Conservation (phyloP, 2,888 invertebrate species). For the Acrocyrtus sp. region DNA sequence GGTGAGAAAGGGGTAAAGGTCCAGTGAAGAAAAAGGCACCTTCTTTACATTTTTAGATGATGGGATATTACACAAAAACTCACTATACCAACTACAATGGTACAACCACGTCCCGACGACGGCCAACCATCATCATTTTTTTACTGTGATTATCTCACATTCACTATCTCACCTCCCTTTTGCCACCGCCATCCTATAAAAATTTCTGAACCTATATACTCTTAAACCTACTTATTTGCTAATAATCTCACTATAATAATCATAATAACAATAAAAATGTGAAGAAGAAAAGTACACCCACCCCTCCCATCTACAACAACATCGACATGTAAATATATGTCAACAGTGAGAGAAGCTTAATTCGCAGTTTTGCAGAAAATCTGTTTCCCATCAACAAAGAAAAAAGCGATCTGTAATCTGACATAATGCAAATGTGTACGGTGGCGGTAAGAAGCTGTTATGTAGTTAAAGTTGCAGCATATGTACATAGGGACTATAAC, state of each 20-base stretch:
- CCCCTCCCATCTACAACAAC: neutral
- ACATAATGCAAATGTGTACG: too few relatives aligned
- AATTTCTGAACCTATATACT: neutral
- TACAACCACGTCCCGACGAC: conserved; percentile 52
- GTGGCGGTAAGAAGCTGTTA: too few relatives aligned
- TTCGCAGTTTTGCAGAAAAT: conserved; percentile 21
- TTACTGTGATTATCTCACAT: conserved; percentile 42
- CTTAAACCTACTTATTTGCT: conserved; percentile 1
- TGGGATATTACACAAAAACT: conserved; percentile 51
- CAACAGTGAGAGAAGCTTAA: conserved; percentile 28
- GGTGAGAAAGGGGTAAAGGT: conserved; percentile 42
- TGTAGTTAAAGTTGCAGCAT: too few relatives aligned
- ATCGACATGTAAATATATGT: conserved; percentile 22
- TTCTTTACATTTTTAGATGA: conserved; percentile 23
- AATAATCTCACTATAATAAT: conserved; percentile 42
- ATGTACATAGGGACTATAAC: neutral
- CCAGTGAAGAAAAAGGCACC: conserved; percentile 37
- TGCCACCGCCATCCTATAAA: conserved; percentile 6
- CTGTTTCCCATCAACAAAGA: conserved; percentile 26
- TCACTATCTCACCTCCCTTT: conserved; percentile 26
- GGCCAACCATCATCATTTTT: conserved; percentile 31
- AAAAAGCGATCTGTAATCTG: too few relatives aligned
- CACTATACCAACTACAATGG: conserved; percentile 44
- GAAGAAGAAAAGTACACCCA: conserved; percentile 30
- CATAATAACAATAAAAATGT: conserved; percentile 27